Evolutionary conservation across 2,113 vertebrate genomes (phyloP), one percentile per base, ranked within the genome.

Genomic region (Myotis brandtii): DNA sequence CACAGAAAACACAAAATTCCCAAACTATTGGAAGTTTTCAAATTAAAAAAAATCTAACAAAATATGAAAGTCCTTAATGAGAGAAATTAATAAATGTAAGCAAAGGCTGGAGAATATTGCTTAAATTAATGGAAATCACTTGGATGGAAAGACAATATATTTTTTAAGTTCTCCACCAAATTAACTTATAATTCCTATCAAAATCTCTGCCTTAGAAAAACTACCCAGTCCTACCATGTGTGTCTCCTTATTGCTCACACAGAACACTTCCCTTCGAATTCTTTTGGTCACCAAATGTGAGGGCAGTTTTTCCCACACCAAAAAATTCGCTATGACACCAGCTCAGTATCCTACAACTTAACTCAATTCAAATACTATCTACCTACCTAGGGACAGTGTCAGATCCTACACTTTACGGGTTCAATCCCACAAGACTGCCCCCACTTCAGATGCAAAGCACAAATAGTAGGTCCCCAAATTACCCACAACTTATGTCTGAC

Each of bases 1-100:
- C 12, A 52, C 30, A 86, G 32, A 77, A 94, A 86, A 70, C 37
- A 79, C 59, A 95, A 93, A 89, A 95, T 76, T 46, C 0, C 12
- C 59, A 69, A 86, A 70, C 34, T 62, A 64, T 69, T n/a, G 70
- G 81, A 77, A 52, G 17, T 2, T 75, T 89, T 73, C 23, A 89
- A 62, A 17, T 66, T 37, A 37, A 56, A 37, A 89, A 93, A 93
- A n/a, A 80, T 32, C 20, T 80, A 89, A 62, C 13, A 56, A 82
- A 30, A 76, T 32, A 67, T 27, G 5, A 43, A 69, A 86, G 59
- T 54, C 40, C 37, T 93, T 89, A n/a, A 34, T 82, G 59, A 34
- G 6, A 17, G 52, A 92, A 90, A 73, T 75, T 86, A 86, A 54
- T 75, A 37, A 67, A 67, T 30, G 20, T 46, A 81, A 54, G 48